A percentile compares a stretch with the other conserved stretches of the same genome.
These are phyloP conservation scores for Zapornia atra DNA, from an alignment of 2,113 vertebrate species.

Conservation along the genomic window DNA sequence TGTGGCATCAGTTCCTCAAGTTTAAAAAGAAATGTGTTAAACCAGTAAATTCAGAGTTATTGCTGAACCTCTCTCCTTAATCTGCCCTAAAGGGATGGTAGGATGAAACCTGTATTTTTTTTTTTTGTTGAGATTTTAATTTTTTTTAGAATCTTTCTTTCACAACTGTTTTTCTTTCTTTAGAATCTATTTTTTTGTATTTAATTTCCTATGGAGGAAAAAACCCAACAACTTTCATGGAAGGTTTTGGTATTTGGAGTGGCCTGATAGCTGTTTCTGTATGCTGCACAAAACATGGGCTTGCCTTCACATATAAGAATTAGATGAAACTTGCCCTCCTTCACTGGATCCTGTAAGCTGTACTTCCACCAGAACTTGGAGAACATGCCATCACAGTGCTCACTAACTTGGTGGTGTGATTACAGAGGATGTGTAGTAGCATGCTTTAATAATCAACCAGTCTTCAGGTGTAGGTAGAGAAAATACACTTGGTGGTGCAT, in stretches of 20 bases:
- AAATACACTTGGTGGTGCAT: not conserved
- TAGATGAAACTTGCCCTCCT: conserved; percentile 16
- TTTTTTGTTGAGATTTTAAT: conserved; percentile 21
- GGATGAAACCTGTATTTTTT: conserved; percentile 6
- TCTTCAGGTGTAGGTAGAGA: not conserved
- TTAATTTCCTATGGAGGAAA: conserved; percentile 61
- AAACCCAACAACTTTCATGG: conserved; percentile 30
- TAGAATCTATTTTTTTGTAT: conserved; percentile 57
- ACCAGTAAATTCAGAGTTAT: conserved; percentile 51
- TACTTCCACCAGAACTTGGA: not conserved
- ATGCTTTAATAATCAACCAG: not conserved
- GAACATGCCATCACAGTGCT: conserved; percentile 9
- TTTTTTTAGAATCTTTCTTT: conserved; percentile 11
- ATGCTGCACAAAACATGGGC: not conserved
- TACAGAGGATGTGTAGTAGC: conserved; percentile 6
- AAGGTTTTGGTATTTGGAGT: conserved; percentile 53
- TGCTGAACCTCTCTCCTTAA: conserved; percentile 62
- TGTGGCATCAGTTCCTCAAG: not conserved
- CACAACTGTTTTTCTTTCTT: conserved; percentile 54
- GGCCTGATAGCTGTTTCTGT: conserved; percentile 13
- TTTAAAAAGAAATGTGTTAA: not conserved
- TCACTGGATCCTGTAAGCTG: conserved; percentile 10
- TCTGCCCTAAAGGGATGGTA: conserved; percentile 1
- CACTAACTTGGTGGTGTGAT: not conserved
- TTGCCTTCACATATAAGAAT: not conserved